Base-by-base conservation (phyloP, 2,888 invertebrate genomes). In the Melieria crassipennis region DNA sequence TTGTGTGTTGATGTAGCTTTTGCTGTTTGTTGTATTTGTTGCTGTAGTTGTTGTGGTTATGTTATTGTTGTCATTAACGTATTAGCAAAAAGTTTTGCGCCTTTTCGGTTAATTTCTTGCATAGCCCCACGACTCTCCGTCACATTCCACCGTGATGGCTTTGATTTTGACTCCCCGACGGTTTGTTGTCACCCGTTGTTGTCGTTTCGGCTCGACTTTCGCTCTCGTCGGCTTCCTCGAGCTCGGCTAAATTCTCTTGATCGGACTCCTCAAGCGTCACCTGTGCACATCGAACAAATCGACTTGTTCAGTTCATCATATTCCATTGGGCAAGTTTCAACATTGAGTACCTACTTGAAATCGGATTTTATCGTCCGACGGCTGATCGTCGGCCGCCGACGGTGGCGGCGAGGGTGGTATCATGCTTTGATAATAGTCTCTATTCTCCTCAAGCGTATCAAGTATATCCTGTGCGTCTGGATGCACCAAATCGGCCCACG, bases 401-500 rank as follows among this genome's bases (percentile, higher is more conserved):
- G 91, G 92, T 63, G 95, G 95, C 75, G 97, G 97, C 84, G 95
- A 96, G 71, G 97, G 95, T 57, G 97, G 97, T 85, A 97, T 97
- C 93, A 95, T 95, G 85, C 93, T 93, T 86, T 95, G 94, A 88
- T 96, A 97, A 93, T 97, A 99, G 88, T 98, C 97, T 79, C 99
- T 91, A 88, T 99, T 99, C 88, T 99, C 97, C 88, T 99, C 99
- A 82, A 99, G 90, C 65, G 96, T 97, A 88, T 99, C 98, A 78
- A 99, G 90, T 82, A 99, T 99, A 79, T 97, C 95, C 88, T 99
- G 98, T 65, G 99, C 99, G 86, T 99, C 99, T 4, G 99, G 99
- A 88, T 98, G 98, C 63, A 99, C 99, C 76, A 99, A 90, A 87
- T 99, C 99, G 10, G 97, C 98, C 99, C 99, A 99, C 67, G 99